Base-by-base conservation (phyloP, 2,797 vertebrate genomes). In the Rhabdophis nuchalis region DNA sequence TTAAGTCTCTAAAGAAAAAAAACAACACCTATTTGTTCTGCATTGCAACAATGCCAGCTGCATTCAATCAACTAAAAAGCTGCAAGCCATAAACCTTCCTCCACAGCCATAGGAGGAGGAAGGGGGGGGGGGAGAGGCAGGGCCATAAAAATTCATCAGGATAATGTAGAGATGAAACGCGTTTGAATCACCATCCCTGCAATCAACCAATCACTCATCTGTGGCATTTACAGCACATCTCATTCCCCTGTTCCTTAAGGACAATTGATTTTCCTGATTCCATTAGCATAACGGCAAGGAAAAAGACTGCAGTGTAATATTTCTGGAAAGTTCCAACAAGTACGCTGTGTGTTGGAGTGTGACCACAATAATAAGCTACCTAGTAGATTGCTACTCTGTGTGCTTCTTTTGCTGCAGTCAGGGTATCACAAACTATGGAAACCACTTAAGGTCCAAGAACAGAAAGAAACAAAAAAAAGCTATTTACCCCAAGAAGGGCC, bases 201-300 rank as follows among this genome's bases (percentile, higher is more conserved):
- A 97, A 98, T 98, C 98, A 98, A 97, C 97, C 97, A 98, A 98
- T 98, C 98, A 98, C 97, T 98, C 98, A 98, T 98, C 97, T 96
- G 96, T 98, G 98, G 98, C 98, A 98, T 98, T 98, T 98, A 98
- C 98, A 98, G 98, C 97, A 97, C 98, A 98, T 98, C 98, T 98
- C 98, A 98, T 98, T 98, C 98, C 97, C 97, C 98, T 97, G 98
- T 98, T 98, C 98, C 98, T 98, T 98, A 98, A 98, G 98, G 98
- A 98, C 98, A 98, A 98, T 98, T 98, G 98, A 98, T 98, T 98
- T 98, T 98, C 98, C 97, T 98, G 97, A 98, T 98, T 98, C 98
- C 98, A 98, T 98, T 98, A 98, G 98, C 98, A 98, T 98, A 98
- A 98, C 97, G 96, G 97, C 96, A 96, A 97, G 97, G 97, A 98